phyloP scores from a whole-genome alignment of 1,140 invertebrate species.

The Gryllus bimaculatus region DNA sequence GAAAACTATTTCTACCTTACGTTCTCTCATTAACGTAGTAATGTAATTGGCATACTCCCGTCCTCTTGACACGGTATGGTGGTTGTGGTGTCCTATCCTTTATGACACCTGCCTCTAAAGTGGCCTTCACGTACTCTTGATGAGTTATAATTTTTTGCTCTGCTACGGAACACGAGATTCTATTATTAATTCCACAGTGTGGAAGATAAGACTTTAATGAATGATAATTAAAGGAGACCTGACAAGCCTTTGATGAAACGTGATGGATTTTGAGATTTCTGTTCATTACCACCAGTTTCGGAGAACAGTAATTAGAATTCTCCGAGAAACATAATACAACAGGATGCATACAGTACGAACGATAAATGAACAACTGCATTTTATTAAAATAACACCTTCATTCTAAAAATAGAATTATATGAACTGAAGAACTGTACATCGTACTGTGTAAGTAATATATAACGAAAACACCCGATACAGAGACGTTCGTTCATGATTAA shows the following conservation, averaged over 20 bases:
- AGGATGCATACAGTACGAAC: background rate
- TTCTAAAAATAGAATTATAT: background rate
- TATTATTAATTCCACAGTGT: background rate
- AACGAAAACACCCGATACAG: too few relatives aligned
- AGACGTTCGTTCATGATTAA: too few relatives aligned
- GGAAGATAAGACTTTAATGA: background rate
- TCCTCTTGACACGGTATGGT: background rate
- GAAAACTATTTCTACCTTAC: too few relatives aligned
- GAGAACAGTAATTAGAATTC: too few relatives aligned
- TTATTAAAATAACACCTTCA: background rate
- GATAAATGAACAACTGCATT: background rate
- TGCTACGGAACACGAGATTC: background rate
- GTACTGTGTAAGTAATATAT: background rate
- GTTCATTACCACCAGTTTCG: background rate
- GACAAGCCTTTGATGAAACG: background rate
- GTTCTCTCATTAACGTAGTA: background rate
- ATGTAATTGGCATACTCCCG: background rate
- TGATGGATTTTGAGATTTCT: background rate
- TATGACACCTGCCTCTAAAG: background rate
- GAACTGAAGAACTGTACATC: background rate
- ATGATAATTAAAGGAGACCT: background rate
- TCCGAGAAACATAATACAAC: background rate
- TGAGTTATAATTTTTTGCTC: background rate
- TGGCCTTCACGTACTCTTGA: too few relatives aligned
- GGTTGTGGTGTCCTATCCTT: background rate